Evolutionary conservation across 2,113 vertebrate genomes (phyloP), one percentile per base, ranked within the genome.

Genomic region (Aythya baeri): DNA sequence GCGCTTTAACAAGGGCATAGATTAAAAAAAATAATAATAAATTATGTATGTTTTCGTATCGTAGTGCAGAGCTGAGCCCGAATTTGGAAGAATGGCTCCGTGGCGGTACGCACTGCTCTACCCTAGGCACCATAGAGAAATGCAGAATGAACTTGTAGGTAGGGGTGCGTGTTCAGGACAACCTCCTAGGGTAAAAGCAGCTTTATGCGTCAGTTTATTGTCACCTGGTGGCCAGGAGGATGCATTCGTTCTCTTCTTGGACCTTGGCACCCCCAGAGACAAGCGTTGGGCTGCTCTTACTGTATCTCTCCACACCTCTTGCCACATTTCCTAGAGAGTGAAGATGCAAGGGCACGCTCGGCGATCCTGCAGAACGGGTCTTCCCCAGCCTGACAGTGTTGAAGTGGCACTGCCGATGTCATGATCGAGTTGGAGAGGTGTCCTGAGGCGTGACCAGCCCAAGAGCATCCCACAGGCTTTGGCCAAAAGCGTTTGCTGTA

Each of bases 251-350:
- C 52, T 8, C 5, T 15, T 68, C 41, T 21, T 23, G 26, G 44
- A 26, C 20, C 4, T 0, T 1, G 4, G 46, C 10, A 2, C 14
- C 31, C 36, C 9, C 9, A 4, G 34, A n/a, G 46, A 15, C 8
- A 15, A 41, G 44, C 1, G 14, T 17, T 17, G 17, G 31, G 43
- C 18, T 15, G 36, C 36, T 34, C 32, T n/a, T 16, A 2, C 6
- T 77, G 26, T 38, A 13, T 25, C 50, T 6, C 32, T 49, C 1
- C 1, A 20, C 41, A 10, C 25, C 41, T 49, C 1, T 3, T 62
- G 59, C 50, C 57, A 9, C 18, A 2, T 46, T 65, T 86, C 20
- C 55, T 44, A 57, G 49, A 26, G 44, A n/a, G 25, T 13, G 1
- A 68, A 44, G 38, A 29, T 14, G 3, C 16, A 7, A 7, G 41